Evolutionary conservation across 2,113 vertebrate species (phyloP).

Genomic region (Gnathonemus echidnorhynchus): DNA sequence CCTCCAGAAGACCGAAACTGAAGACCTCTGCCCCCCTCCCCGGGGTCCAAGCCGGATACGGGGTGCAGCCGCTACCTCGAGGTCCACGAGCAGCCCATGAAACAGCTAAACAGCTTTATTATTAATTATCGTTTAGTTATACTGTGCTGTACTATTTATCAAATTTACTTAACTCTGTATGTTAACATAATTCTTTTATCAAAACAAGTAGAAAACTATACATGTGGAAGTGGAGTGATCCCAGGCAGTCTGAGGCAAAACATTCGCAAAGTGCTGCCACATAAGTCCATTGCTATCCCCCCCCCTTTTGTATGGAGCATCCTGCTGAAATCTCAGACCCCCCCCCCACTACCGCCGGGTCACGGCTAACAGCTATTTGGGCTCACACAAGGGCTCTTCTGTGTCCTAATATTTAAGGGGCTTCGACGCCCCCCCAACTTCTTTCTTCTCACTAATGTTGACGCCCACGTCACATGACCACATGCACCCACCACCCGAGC

Average conservation of each 20-base stretch:
- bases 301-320: not conserved
- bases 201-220: not conserved
- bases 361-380: not conserved
- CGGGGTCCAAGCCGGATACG: not conserved
- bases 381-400: conserved; percentile 16
- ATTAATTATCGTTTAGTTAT: not conserved
- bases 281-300: not conserved
- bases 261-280: not conserved
- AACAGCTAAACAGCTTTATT: not conserved
- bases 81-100: not conserved
- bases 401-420: conserved; percentile 37
- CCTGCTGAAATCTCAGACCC: not conserved
- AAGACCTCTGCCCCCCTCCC: not conserved
- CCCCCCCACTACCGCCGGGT: not conserved
- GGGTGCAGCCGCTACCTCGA: not conserved
- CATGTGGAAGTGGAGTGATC: not conserved
- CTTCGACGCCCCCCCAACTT: conserved; percentile 5
- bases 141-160: not conserved
- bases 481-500: too few species aligned
- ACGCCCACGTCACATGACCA: not conserved
- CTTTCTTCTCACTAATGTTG: not conserved
- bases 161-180: not conserved
- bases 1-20: not conserved
- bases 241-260: not conserved
- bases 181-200: not conserved